Percentiles rank a stretch among this genome's conserved stretches.
phyloP scores from a whole-genome alignment of 2,888 invertebrate genomes.

The Toxonevra muliebris region DNA sequence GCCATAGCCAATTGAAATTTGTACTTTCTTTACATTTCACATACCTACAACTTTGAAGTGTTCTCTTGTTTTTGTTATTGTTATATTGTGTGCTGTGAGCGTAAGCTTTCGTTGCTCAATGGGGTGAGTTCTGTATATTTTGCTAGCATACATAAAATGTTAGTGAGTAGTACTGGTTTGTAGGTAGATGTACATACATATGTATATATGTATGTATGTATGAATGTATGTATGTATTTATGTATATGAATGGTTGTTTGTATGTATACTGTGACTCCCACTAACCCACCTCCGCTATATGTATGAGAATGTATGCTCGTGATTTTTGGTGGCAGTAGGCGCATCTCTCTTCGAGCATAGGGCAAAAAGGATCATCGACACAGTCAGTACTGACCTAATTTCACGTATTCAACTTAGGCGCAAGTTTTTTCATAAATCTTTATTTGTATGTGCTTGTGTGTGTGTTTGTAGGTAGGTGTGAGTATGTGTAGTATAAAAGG shows the following conservation, averaged over 20 bases:
- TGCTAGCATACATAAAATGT: too few species aligned
- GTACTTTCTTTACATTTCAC: too few species aligned
- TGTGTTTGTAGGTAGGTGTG: slow-evolving; percentile 14
- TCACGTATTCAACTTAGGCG: slow-evolving; percentile 60
- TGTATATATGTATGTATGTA: slow-evolving; percentile 20
- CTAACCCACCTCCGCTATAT: slow-evolving; percentile 14
- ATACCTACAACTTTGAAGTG: too few species aligned
- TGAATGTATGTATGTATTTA: slow-evolving; percentile 32
- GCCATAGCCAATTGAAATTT: too few species aligned
- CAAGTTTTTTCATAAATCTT: slow-evolving; percentile 26
- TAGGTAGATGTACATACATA: slow-evolving; percentile 7
- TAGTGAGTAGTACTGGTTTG: too few species aligned
- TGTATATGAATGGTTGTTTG: slow-evolving; percentile 43
- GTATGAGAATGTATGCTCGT: slow-evolving; percentile 30
- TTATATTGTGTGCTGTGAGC: too few species aligned
- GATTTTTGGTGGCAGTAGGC: slow-evolving; percentile 31
- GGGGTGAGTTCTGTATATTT: too few species aligned
- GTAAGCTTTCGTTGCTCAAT: too few species aligned
- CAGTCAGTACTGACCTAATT: slow-evolving; percentile 66
- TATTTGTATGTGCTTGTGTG: slow-evolving; percentile 7
- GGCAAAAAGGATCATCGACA: slow-evolving; percentile 64
- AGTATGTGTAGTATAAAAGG: not conserved
- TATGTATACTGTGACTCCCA: not conserved
- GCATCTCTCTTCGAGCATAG: not conserved
- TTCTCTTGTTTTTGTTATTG: too few species aligned